phyloP scores from a whole-genome alignment of 2,888 invertebrate species.

The Eupithecia pulchellata region DNA sequence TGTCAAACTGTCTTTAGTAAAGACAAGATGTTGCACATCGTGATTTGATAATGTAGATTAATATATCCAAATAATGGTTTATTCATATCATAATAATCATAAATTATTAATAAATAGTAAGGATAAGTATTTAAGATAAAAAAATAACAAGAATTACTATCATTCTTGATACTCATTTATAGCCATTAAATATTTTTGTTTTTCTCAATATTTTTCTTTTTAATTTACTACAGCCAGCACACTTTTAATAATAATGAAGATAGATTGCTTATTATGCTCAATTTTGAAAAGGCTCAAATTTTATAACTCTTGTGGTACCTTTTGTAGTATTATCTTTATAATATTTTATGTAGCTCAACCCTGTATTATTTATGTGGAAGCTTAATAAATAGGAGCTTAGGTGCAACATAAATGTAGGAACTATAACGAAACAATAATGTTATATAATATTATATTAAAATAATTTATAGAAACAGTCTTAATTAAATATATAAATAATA shows the following conservation, averaged over 20 bases:
- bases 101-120: constrained; percentile 14
- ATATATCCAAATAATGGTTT: constrained; percentile 61
- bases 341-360: neutral
- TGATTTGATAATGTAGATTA: constrained; percentile 78
- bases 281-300: neutral
- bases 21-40: constrained; percentile 68
- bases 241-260: neutral
- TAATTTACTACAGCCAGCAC: too few relatives aligned
- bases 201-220: neutral
- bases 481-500: constrained; percentile 28
- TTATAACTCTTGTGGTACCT: neutral
- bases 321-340: neutral
- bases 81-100: constrained; percentile 59
- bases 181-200: too few relatives aligned
- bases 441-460: neutral
- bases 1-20: constrained; percentile 45
- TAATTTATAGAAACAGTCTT: neutral
- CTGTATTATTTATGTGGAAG: neutral
- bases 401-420: constrained; percentile 1
- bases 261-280: neutral
- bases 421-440: constrained; percentile 58
- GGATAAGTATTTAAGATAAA: constrained; percentile 29
- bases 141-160: neutral
- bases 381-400: constrained; percentile 1
- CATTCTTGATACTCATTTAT: neutral